A percentile compares a stretch with the other conserved stretches of the same genome.
phyloP scores from a whole-genome alignment of 2,888 invertebrate genomes.

The Hypolimnas misippus region DNA sequence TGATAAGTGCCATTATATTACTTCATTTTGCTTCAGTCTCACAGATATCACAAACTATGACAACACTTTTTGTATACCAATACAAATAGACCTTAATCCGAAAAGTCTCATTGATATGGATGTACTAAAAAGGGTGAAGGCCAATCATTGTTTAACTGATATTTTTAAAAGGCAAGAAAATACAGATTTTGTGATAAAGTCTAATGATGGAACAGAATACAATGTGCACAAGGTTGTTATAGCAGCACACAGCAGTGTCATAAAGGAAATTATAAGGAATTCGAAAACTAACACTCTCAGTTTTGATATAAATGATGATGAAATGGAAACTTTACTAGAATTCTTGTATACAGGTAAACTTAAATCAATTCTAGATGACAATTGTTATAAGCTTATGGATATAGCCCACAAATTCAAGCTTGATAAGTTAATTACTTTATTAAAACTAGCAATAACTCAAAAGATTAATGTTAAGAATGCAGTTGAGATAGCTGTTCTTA shows the following conservation, averaged over 20 bases:
- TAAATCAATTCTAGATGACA: constrained; percentile 55
- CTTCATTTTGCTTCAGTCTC: constrained; percentile 58
- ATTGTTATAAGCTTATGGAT: constrained; percentile 57
- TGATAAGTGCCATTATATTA: constrained; percentile 60
- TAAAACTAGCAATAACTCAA: constrained; percentile 55
- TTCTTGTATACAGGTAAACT: constrained; percentile 69
- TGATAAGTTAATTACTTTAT: constrained; percentile 53
- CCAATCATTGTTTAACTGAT: constrained; percentile 56
- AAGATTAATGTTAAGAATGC: constrained; percentile 64
- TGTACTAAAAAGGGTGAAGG: constrained; percentile 59
- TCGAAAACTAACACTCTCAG: constrained; percentile 42
- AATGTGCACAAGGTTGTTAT: constrained; percentile 64
- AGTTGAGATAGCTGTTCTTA: constrained; percentile 60
- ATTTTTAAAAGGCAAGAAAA: constrained; percentile 54
- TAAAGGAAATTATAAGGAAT: constrained; percentile 57
- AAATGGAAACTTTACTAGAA: constrained; percentile 63
- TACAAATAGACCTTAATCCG: constrained; percentile 55
- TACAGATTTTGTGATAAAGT: constrained; percentile 61
- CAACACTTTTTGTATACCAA: constrained; percentile 58
- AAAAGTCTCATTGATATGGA: constrained; percentile 52
- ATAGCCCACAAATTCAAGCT: constrained; percentile 62
- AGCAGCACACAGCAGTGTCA: constrained; percentile 62
- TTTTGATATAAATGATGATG: constrained; percentile 60
- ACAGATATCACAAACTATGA: constrained; percentile 46
- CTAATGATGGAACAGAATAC: constrained; percentile 55